Evolutionary conservation across 2,113 vertebrate species (phyloP).

Genomic region (Neomonachus schauinslandi): DNA sequence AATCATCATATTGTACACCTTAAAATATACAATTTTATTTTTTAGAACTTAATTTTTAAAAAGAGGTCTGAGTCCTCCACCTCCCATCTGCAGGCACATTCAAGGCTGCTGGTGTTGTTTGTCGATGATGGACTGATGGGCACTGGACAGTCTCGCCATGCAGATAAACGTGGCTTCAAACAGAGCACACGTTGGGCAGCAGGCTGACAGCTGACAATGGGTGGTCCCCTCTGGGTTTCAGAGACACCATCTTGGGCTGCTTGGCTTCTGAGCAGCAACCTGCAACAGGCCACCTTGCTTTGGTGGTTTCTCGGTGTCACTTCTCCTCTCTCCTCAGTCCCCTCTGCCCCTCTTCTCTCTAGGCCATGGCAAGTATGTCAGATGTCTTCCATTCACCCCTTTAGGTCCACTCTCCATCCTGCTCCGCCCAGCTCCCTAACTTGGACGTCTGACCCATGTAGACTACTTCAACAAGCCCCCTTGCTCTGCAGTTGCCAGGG

Average conservation of each 20-base stretch:
- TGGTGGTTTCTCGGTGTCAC: not conserved
- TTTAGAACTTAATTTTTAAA: not conserved
- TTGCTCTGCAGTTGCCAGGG: not conserved
- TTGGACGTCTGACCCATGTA: not conserved
- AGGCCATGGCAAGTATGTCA: not conserved
- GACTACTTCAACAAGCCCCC: accelerated
- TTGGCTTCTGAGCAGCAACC: not conserved
- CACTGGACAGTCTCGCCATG: accelerated
- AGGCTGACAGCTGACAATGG: too few species aligned
- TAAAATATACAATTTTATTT: not conserved
- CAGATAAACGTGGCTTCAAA: not conserved
- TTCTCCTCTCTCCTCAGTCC: not conserved
- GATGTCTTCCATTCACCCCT: not conserved
- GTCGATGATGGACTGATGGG: not conserved
- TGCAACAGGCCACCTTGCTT: not conserved
- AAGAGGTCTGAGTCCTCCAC: not conserved
- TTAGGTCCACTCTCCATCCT: not conserved
- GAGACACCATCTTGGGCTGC: not conserved
- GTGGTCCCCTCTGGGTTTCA: not conserved
- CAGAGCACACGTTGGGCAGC: too few species aligned
- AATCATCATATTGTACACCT: not conserved
- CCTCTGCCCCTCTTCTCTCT: not conserved
- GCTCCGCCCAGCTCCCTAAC: not conserved
- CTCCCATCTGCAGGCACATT: not conserved
- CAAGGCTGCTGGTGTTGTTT: not conserved